Percentiles rank a stretch among this genome's conserved stretches.
These are phyloP conservation scores for Hoplostethus mediterraneus DNA, from an alignment of 2,797 vertebrate species.

Conservation along the genomic window DNA sequence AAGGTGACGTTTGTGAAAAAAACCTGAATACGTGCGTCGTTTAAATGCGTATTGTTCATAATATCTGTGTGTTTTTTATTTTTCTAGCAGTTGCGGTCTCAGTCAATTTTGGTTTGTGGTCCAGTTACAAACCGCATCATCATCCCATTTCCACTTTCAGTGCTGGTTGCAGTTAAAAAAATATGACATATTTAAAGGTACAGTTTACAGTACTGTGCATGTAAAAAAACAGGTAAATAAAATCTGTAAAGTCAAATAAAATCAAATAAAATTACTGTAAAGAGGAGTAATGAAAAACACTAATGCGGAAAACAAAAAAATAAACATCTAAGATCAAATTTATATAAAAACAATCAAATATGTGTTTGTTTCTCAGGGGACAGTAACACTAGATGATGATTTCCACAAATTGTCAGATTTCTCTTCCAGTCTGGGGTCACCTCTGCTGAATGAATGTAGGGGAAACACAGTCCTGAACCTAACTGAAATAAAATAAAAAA, in stretches of 20 bases:
- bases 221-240: background rate
- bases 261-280: too few relatives aligned
- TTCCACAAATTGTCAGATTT: background rate
- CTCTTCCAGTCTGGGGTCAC: slow-evolving; percentile 3
- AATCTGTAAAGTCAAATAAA: too few relatives aligned
- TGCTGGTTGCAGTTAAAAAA: slow-evolving; percentile 21
- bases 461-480: slow-evolving; percentile 35
- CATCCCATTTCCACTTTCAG: slow-evolving; percentile 37
- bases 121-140: slow-evolving; percentile 50
- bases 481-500: slow-evolving; percentile 43
- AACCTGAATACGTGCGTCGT: slow-evolving; percentile 37
- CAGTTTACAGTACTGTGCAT: slow-evolving; percentile 34
- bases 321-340: too few relatives aligned
- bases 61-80: slow-evolving; percentile 33
- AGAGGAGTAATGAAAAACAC: too few relatives aligned
- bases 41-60: slow-evolving; percentile 42
- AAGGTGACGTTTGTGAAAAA: slow-evolving; percentile 1
- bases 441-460: slow-evolving; percentile 12
- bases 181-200: slow-evolving; percentile 22
- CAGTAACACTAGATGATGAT: slow-evolving; percentile 5
- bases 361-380: background rate
- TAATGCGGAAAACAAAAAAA: too few relatives aligned
- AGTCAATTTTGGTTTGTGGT: slow-evolving; percentile 54
- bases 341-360: too few relatives aligned
- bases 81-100: slow-evolving; percentile 34